phyloP scores from a whole-genome alignment of 2,797 vertebrate species.

The Hirundo rustica region DNA sequence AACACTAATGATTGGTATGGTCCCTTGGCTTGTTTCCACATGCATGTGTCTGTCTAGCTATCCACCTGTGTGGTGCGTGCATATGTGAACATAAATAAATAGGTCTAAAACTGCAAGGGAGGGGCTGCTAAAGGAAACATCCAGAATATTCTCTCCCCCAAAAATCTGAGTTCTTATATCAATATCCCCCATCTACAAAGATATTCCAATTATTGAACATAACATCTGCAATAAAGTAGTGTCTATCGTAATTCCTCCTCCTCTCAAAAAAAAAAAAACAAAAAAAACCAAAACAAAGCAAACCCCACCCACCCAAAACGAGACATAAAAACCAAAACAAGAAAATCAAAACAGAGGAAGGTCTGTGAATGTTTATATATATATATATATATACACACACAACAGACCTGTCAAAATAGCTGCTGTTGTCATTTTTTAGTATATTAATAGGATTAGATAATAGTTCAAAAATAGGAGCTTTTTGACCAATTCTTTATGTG shows the following conservation, averaged over 20 bases:
- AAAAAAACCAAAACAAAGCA: no score
- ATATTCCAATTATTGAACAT: background rate
- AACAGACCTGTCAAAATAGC: background rate
- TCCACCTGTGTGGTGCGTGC: fast-evolving
- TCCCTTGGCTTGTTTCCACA: background rate
- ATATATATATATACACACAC: no score
- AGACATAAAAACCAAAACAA: background rate
- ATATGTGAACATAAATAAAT: background rate
- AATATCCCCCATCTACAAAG: background rate
- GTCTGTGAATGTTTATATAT: background rate
- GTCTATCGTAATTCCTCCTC: background rate
- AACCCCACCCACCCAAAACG: background rate
- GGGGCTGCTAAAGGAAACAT: background rate
- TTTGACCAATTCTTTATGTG: background rate
- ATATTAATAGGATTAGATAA: background rate
- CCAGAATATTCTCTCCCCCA: background rate
- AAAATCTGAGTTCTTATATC: background rate
- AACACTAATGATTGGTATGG: background rate
- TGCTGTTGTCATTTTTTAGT: background rate
- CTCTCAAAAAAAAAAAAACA: background rate
- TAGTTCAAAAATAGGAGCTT: background rate
- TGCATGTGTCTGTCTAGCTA: background rate
- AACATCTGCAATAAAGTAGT: background rate
- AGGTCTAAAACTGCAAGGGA: background rate
- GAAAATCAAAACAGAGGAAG: fast-evolving